Conservation (phyloP, 2,888 invertebrate genomes). For the Ectemnius continuus region DNA sequence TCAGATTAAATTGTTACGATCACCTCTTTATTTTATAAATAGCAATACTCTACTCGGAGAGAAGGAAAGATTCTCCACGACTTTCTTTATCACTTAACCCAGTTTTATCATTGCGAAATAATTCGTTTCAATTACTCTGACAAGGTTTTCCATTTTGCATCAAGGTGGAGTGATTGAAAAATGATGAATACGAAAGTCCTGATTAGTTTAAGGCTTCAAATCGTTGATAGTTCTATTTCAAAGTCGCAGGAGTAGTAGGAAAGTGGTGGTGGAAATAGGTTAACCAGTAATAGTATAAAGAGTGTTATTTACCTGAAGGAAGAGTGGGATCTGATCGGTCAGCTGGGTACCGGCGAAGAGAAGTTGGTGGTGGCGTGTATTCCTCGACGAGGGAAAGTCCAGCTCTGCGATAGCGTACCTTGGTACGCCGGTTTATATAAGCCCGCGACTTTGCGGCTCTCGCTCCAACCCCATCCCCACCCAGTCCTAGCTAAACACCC, state of each 20-base stretch:
- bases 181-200: too few relatives aligned
- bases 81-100: too few relatives aligned
- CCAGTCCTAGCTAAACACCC: constrained; percentile 57
- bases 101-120: too few relatives aligned
- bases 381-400: constrained; percentile 60
- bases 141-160: too few relatives aligned
- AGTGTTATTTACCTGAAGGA: constrained; percentile 5
- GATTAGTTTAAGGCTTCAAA: too few relatives aligned
- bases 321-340: background rate
- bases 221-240: too few relatives aligned
- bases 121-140: too few relatives aligned
- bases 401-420: constrained; percentile 66
- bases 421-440: constrained; percentile 71
- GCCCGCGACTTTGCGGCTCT: constrained; percentile 66
- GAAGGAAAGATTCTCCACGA: too few relatives aligned
- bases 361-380: background rate
- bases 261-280: background rate
- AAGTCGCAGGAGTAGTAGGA: background rate
- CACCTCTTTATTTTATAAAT: background rate
- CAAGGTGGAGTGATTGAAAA: too few relatives aligned
- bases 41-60: too few relatives aligned
- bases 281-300: background rate
- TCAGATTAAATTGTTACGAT: background rate
- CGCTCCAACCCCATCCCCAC: constrained; percentile 60
- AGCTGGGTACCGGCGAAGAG: background rate